Evolutionary conservation across 1,140 invertebrate species (phyloP), one percentile per base, ranked within the genome.

Genomic region (Euwallacea fornicatus): DNA sequence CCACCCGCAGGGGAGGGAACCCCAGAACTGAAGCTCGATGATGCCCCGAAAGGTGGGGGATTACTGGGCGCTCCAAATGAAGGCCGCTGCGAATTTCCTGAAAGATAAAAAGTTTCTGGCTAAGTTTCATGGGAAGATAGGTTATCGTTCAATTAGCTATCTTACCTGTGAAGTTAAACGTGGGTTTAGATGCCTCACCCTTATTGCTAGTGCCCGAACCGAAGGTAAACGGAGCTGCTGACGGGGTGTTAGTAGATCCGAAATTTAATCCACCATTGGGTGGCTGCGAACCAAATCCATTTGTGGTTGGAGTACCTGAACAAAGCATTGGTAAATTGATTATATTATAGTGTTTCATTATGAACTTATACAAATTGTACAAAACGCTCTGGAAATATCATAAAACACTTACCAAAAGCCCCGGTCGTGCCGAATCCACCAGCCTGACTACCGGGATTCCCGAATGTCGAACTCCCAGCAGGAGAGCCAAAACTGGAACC

Each of bases 121-220:
- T 4, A 4, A 33, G 4, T 33, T 33, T 33, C 21, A 33, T 33
- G 21, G 21, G 4, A 4, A 33, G 21, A 33, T 1, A 33, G 4
- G 1, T 33, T 4, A 33, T 33, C 21, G 21, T 33, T 33, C 21
- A 33, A 33, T 33, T 33, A 33, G 1, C 21, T 33, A 33, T 33
- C n/a, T 33, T 46, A 71, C 69, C 69, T 58, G 69, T 65, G 13
- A 71, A 71, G 46, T 58, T 71, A 43, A 71, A 71, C 16, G 69
- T 21, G 42, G 69, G 69, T 53, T 71, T 71, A 9, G 69, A 42
- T 41, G 43, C 9, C 13, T 71, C 69, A 47, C 13, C 11, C n/a
- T 15, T 61, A 43, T 7, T 13, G 9, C 21, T 67, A 46, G 54
- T 7, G 44, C 65, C 65, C 15, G 58, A 67, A 6, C 46, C 43